Evolutionary conservation across 2,797 vertebrate species (phyloP), one percentile per base, ranked within the genome.

Genomic region (Gallirallus australis): DNA sequence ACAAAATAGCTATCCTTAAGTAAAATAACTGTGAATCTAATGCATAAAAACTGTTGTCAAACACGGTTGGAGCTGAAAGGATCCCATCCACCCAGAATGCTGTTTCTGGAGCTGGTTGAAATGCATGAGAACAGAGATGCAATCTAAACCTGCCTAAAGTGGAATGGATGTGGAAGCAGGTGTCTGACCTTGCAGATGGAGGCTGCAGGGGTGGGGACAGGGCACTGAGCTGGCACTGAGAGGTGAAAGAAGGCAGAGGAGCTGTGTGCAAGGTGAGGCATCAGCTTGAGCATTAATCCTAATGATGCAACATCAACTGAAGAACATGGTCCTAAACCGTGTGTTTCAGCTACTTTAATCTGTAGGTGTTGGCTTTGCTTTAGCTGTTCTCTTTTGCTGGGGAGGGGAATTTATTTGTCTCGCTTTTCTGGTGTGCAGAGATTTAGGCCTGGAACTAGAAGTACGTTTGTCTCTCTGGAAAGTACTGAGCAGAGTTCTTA

Each of bases 291-390:
- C 54, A 17, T n/a, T 64, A 75, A 63, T 48, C 61, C 37, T 27
- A 54, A 50, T 0, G 42, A 31, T 40, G 15, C 37, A 72, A 47
- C 2, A 54, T 48, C 54, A 47, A 1, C 0, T 15, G 39, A 75
- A 37, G 65, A 68, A 54, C 1, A 7, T 12, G 15, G 31, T 50
- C 45, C 28, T 33, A 68, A 80, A 66, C 8, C 7, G 1, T 17
- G 0, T 1, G 16, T 50, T 6, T 47, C 48, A 64, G 28, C 37
- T 37, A 61, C 33, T 63, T 28, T 17, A 21, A 80, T 3, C 35
- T 42, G 16, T 2, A 65, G 86, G 27, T 31, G 24, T 39, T 64
- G 47, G 30, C 28, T 75, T 59, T 68, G 45, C 64, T 52, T 66
- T n/a, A 81, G 40, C n/a, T 63, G 3, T 52, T 73, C 47, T 68